Percentiles rank a stretch among this genome's conserved stretches.
These are phyloP conservation scores for Sphaerodactylus townsendi DNA, from an alignment of 2,113 vertebrate genomes.

Conservation along the genomic window DNA sequence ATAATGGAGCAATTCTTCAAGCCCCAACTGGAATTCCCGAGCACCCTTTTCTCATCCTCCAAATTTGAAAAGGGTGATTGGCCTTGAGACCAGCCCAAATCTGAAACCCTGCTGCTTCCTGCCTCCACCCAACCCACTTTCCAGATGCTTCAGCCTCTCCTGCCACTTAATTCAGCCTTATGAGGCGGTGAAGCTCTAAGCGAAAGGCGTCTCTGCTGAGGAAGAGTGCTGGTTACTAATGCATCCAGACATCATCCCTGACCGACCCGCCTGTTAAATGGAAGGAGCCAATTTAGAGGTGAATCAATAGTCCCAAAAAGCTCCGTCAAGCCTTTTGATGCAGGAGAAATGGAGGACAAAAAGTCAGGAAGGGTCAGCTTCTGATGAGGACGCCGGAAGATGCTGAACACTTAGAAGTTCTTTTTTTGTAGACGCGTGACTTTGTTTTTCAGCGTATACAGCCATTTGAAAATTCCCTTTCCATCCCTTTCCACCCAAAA, in stretches of 20 bases:
- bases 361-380: neutral
- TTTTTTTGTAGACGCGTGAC: too few relatives aligned
- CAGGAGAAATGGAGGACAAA: neutral
- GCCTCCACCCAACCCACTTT: neutral
- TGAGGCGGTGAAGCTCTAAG: conserved; percentile 17
- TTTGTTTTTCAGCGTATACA: too few relatives aligned
- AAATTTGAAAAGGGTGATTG: too few relatives aligned
- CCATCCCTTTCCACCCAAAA: too few relatives aligned
- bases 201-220: neutral
- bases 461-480: too few relatives aligned
- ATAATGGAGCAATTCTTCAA: neutral
- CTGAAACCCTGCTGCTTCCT: neutral
- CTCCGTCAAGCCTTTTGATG: neutral
- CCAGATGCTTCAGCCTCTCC: neutral
- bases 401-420: neutral
- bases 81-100: neutral
- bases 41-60: neutral
- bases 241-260: neutral
- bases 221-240: neutral
- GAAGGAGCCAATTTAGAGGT: neutral
- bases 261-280: neutral
- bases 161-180: conserved; percentile 33
- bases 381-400: neutral
- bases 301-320: neutral
- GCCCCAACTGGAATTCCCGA: neutral